These are phyloP conservation scores for Erinaceus europaeus DNA, from an alignment of 2,113 vertebrate species.

Conservation along the genomic window DNA sequence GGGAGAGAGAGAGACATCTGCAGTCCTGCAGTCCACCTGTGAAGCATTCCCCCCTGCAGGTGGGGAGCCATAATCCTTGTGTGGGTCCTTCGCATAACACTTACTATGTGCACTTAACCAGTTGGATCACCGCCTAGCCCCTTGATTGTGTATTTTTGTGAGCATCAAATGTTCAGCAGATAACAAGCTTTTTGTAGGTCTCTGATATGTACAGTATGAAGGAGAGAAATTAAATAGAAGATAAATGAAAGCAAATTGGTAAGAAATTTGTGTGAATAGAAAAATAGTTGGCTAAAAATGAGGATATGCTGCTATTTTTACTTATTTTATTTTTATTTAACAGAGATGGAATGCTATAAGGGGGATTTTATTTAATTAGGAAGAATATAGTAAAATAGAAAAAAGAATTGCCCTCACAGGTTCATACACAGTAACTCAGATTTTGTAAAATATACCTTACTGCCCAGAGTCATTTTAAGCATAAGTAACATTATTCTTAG, in stretches of 20 bases:
- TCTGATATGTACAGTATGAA: neutral
- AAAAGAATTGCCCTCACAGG: neutral
- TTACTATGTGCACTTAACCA: no score
- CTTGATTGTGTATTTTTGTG: no score
- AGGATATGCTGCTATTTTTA: neutral
- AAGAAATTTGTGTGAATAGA: neutral
- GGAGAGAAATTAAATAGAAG: neutral
- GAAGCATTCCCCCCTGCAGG: no score
- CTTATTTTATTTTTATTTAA: no score
- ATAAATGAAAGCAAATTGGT: neutral
- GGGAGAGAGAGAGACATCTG: no score
- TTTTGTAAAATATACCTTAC: neutral
- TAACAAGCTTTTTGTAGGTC: neutral
- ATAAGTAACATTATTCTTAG: neutral
- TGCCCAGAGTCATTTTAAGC: neutral
- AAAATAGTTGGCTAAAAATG: neutral
- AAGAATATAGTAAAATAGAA: slow-evolving; percentile 3
- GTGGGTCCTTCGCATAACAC: no score
- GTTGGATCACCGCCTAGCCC: no score
- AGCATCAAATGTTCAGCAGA: neutral
- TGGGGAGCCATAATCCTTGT: no score
- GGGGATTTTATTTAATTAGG: neutral
- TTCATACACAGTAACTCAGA: neutral
- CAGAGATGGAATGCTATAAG: neutral
- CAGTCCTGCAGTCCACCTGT: no score